Percentiles rank a stretch among this genome's conserved stretches.
Evolutionary conservation across 2,113 vertebrate genomes (phyloP).

Genomic region (Arizona elegans): DNA sequence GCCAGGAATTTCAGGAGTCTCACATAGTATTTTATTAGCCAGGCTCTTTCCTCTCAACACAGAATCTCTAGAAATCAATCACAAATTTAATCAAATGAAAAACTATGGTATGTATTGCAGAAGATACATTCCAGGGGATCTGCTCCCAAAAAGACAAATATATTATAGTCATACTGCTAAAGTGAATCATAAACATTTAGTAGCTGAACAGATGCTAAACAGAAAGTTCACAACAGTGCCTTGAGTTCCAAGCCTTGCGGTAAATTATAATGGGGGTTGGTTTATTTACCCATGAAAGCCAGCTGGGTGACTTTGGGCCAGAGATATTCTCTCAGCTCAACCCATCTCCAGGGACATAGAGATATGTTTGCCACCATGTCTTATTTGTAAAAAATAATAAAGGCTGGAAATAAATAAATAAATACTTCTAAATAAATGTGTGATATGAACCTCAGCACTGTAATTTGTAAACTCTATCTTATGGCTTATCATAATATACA

Average conservation of each 20-base stretch:
- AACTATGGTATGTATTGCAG: not conserved
- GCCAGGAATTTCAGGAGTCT: not conserved
- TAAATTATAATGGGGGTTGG: not conserved
- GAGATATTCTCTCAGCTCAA: not conserved
- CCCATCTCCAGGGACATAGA: not conserved
- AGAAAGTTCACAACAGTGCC: not conserved
- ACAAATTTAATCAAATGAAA: not conserved
- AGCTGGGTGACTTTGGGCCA: not conserved
- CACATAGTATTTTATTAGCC: not conserved
- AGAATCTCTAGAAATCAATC: not conserved
- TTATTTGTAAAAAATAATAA: not conserved
- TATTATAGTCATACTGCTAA: not conserved
- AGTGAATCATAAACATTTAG: not conserved
- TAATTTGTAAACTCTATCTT: not conserved
- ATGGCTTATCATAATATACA: not conserved
- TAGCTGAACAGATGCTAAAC: not conserved
- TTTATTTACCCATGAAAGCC: not conserved
- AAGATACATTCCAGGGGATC: not conserved
- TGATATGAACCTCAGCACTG: not conserved
- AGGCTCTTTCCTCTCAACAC: not conserved
- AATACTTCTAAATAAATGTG: not conserved
- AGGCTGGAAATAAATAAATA: not conserved
- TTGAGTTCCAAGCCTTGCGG: too few species aligned
- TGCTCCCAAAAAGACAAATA: not conserved
- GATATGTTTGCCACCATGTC: not conserved